These are phyloP conservation scores for Drosophila yooni DNA, from an alignment of 2,888 invertebrate genomes.

Conservation along the genomic window DNA sequence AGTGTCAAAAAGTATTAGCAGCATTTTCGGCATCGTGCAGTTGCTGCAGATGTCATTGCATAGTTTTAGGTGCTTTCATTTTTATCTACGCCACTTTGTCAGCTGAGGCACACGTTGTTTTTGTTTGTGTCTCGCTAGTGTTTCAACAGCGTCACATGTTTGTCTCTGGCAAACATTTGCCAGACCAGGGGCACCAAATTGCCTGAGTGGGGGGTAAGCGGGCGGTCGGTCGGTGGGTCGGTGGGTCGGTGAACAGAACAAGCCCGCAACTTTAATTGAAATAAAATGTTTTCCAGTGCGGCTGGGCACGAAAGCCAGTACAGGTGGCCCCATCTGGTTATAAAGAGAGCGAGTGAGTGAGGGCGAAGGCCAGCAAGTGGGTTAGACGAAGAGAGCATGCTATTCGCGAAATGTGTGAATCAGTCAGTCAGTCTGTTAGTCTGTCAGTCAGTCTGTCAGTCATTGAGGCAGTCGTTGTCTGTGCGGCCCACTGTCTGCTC, in stretches of 20 bases:
- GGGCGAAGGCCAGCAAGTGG: not conserved
- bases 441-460: conserved; percentile 7
- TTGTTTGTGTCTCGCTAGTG: conserved; percentile 30
- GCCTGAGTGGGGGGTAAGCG: conserved; percentile 9
- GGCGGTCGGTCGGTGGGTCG: no score
- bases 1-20: conserved; percentile 17
- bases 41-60: conserved; percentile 36
- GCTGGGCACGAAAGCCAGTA: conserved; percentile 31
- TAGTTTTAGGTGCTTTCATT: conserved; percentile 59
- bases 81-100: conserved; percentile 66
- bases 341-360: not conserved
- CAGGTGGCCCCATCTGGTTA: conserved; percentile 31
- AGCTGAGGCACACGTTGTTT: conserved; percentile 20
- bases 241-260: conserved; percentile 15
- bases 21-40: conserved; percentile 18
- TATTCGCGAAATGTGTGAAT: conserved; percentile 49
- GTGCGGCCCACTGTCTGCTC: conserved; percentile 56
- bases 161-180: conserved; percentile 62
- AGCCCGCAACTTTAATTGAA: conserved; percentile 69
- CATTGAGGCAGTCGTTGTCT: conserved; percentile 31
- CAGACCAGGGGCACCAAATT: conserved; percentile 39
- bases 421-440: conserved; percentile 38
- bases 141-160: conserved; percentile 53
- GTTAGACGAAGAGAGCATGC: conserved; percentile 13
- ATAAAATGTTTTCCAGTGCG: conserved; percentile 65